These are phyloP conservation scores for Ptychoptera contaminata DNA, from an alignment of 2,888 invertebrate genomes.

Conservation along the genomic window DNA sequence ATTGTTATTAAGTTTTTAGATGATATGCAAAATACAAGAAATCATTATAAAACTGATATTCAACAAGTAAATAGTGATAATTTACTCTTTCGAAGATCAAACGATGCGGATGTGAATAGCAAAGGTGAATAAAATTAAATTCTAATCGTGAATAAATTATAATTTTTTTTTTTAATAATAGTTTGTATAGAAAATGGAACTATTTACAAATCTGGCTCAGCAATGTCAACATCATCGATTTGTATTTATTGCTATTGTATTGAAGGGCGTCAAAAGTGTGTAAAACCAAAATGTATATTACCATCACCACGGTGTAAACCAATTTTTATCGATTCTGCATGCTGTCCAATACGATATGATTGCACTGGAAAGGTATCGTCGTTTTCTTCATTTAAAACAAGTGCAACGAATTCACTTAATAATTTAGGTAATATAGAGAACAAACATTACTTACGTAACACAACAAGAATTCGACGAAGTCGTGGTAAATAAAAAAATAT, in stretches of 20 bases:
- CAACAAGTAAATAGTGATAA: constrained; percentile 27
- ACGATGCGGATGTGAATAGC: constrained; percentile 25
- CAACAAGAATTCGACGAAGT: constrained; percentile 24
- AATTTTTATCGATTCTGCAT: constrained; percentile 34
- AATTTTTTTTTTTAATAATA: constrained; percentile 9
- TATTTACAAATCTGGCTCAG: constrained; percentile 38
- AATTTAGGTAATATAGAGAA: constrained; percentile 23
- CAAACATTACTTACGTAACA: constrained; percentile 26
- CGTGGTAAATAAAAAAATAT: constrained; percentile 14
- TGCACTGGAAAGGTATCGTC: constrained; percentile 31
- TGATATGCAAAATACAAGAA: constrained; percentile 5
- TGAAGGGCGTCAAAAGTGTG: constrained; percentile 53
- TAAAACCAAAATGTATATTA: constrained; percentile 63
- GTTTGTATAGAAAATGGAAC: constrained; percentile 29
- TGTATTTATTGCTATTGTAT: constrained; percentile 83
- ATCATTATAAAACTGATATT: constrained; percentile 26
- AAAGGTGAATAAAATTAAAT: constrained; percentile 13
- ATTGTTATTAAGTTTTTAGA: background rate
- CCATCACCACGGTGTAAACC: constrained; percentile 45
- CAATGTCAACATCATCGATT: constrained; percentile 60
- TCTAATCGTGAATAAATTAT: background rate
- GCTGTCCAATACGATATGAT: constrained; percentile 71
- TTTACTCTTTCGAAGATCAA: constrained; percentile 23
- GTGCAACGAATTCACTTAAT: constrained; percentile 22
- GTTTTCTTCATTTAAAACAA: constrained; percentile 8